These are phyloP conservation scores for Etheostoma perlongum DNA, from an alignment of 2,797 vertebrate species.

Conservation along the genomic window DNA sequence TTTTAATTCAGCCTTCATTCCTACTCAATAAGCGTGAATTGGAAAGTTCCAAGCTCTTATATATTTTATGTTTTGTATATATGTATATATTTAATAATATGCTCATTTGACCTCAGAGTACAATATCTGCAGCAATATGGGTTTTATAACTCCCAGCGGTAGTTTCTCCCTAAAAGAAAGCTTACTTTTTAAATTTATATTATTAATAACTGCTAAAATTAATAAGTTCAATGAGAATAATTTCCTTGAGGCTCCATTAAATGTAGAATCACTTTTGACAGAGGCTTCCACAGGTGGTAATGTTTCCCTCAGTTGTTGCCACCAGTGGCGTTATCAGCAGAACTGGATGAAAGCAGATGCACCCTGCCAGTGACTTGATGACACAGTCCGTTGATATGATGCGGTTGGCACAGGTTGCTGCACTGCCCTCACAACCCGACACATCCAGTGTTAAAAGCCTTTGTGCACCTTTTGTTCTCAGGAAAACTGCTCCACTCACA, in stretches of 20 bases:
- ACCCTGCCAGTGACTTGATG: constrained; percentile 25
- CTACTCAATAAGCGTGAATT: constrained; percentile 14
- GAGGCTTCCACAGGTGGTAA: neutral
- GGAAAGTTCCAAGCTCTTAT: neutral
- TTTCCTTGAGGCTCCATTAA: constrained; percentile 17
- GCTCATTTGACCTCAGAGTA: constrained; percentile 22
- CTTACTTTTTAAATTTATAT: neutral
- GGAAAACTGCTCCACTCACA: constrained; percentile 17
- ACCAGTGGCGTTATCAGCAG: constrained; percentile 16
- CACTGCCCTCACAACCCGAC: constrained; percentile 31
- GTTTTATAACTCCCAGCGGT: neutral
- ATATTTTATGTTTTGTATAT: constrained; percentile 8
- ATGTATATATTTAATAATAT: constrained; percentile 1
- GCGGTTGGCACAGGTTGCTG: constrained; percentile 44
- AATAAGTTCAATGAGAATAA: constrained; percentile 15
- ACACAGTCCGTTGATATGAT: constrained; percentile 37
- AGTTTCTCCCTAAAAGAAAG: neutral
- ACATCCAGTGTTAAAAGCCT: constrained; percentile 55
- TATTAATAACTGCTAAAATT: neutral
- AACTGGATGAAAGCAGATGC: constrained; percentile 23
- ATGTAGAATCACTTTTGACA: constrained; percentile 10
- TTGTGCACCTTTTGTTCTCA: constrained; percentile 35
- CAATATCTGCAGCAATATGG: constrained; percentile 1
- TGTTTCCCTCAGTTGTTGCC: constrained; percentile 8
- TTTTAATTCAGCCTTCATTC: constrained; percentile 47